Base-by-base conservation (phyloP, 2,888 invertebrate species). In the Himalopsyche japonica region DNA sequence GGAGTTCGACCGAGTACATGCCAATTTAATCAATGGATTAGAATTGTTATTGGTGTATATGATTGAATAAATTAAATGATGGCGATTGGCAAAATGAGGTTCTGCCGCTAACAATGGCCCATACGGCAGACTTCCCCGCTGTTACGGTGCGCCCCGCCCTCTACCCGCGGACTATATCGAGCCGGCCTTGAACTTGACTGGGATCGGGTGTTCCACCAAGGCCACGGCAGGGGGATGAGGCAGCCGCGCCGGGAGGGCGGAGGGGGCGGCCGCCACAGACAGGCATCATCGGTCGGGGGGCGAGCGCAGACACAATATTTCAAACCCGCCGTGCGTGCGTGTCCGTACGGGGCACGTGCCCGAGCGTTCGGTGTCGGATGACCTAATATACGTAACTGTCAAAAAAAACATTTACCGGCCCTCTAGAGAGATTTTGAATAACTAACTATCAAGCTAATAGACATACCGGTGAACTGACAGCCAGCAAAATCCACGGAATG, bases 151-250 rank as follows among this genome's bases (percentile, higher is more conserved):
- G 37, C 81, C 47, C 20, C 76, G 57, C 20, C 30, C 43, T 49
- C 57, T 34, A 4, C 81, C 32, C 37, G 76, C n/a, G 77, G 49
- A 43, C 32, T 82, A 82, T 80, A 85, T 85, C 82, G 78, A 37
- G 64, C 76, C 76, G 86, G 84, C 86, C 86, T 86, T 86, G 86
- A 86, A 86, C 86, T 86, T 86, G 86, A 86, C 85, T 85, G 82
- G 84, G 37, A 43, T 70, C 47, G 48, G 47, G 79, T 70, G 48
- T 78, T 30, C 43, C 76, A 83, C 48, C 80, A 70, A 70, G 70
- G 70, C 70, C 70, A 70, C 70, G 15, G 70, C 8, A 27, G 20
- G 70, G 64, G 70, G 70, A 27, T 27, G 70, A 30, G 70, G 70
- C 15, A 27, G 70, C 70, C 70, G 70, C 3, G 70, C 10, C 15